A percentile compares a stretch with the other conserved stretches of the same genome.
These are phyloP conservation scores for Hyalella azteca DNA, from an alignment of 2,888 invertebrate species.

Conservation along the genomic window DNA sequence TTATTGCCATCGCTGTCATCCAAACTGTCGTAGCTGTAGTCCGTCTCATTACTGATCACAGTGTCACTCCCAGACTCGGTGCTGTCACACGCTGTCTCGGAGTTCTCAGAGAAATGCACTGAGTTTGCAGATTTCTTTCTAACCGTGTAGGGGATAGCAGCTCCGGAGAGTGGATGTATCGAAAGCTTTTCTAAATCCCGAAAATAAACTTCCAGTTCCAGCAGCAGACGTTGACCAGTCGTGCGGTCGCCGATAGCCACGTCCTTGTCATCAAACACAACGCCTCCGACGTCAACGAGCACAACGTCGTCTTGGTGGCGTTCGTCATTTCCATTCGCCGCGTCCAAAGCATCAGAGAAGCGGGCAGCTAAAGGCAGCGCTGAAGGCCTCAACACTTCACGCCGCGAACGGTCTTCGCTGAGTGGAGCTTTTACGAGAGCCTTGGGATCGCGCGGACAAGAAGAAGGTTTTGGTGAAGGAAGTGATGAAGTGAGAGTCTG, in stretches of 20 bases:
- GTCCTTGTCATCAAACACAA: slow-evolving; percentile 25
- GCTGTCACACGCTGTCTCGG: not conserved
- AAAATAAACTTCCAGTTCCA: slow-evolving; percentile 49
- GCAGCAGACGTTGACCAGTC: slow-evolving; percentile 50
- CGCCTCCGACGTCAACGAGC: slow-evolving; percentile 17
- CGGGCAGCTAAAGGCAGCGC: not conserved
- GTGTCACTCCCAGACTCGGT: not conserved
- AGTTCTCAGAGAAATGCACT: too few species aligned
- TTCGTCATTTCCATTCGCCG: too few species aligned
- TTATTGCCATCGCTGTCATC: slow-evolving; percentile 76
- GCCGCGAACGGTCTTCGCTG: too few species aligned
- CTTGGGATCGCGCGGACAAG: too few species aligned
- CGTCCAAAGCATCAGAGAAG: not conserved
- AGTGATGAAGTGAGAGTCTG: too few species aligned
- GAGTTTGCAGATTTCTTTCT: too few species aligned
- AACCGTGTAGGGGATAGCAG: too few species aligned
- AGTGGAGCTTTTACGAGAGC: too few species aligned
- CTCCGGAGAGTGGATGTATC: too few species aligned
- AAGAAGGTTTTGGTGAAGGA: too few species aligned
- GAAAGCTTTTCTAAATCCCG: slow-evolving; percentile 56
- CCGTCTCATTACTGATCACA: slow-evolving; percentile 59
- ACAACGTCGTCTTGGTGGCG: not conserved
- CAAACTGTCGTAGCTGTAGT: slow-evolving; percentile 79
- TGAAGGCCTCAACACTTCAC: not conserved
- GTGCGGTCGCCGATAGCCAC: slow-evolving; percentile 45